These are phyloP conservation scores for Drosophila leontia DNA, from an alignment of 1,140 invertebrate genomes.

Conservation along the genomic window DNA sequence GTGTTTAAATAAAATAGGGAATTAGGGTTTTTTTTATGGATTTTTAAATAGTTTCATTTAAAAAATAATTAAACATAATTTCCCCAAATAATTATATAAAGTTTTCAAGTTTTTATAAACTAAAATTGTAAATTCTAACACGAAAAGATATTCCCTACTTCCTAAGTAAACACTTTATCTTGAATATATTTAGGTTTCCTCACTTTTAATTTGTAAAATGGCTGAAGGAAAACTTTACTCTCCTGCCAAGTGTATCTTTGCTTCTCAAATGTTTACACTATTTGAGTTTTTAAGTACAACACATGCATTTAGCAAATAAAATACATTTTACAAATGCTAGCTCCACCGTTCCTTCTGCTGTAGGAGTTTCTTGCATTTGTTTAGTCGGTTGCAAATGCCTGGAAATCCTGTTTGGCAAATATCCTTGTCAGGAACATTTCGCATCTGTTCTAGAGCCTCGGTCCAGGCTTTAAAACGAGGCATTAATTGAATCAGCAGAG, in stretches of 20 bases:
- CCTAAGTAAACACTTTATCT: not conserved
- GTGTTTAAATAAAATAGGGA: not conserved
- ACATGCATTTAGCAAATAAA: slow-evolving; percentile 15
- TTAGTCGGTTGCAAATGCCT: slow-evolving; percentile 66
- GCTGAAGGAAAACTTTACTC: not conserved
- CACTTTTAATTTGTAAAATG: slow-evolving; percentile 8
- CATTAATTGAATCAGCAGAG: slow-evolving; percentile 52
- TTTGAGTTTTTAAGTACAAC: slow-evolving; percentile 15
- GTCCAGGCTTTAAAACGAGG: slow-evolving; percentile 25
- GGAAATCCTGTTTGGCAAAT: slow-evolving; percentile 77
- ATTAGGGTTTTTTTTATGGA: not conserved
- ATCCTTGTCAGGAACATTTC: slow-evolving; percentile 45
- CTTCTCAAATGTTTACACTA: slow-evolving; percentile 16
- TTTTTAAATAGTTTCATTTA: not conserved
- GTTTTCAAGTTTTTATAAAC: not conserved
- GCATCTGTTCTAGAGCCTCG: slow-evolving; percentile 10
- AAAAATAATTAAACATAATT: too few species aligned
- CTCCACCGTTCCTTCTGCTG: slow-evolving; percentile 48
- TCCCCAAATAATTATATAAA: not conserved
- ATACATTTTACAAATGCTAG: slow-evolving; percentile 11
- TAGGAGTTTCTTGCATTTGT: slow-evolving; percentile 47
- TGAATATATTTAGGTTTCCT: not conserved
- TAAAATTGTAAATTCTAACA: not conserved
- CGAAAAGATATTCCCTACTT: not conserved
- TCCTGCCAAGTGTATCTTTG: slow-evolving; percentile 5